A percentile compares a stretch with the other conserved stretches of the same genome.
Conservation (phyloP, 2,888 invertebrate genomes). For the Zelleria hepariella region DNA sequence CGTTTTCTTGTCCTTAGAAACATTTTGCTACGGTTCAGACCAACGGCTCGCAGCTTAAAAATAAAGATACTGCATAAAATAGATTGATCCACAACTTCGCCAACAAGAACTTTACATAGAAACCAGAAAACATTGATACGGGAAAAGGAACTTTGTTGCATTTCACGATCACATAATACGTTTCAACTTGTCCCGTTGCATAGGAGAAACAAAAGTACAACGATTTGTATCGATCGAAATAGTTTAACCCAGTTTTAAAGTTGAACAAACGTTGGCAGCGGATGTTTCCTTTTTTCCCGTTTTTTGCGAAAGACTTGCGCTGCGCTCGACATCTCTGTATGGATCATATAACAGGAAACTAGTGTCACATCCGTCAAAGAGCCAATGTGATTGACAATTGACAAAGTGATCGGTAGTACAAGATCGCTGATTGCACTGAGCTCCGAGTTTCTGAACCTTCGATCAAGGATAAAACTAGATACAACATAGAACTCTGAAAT, state of each 20-base stretch:
- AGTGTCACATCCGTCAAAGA: no score
- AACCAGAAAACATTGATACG: background rate
- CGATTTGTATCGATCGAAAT: background rate
- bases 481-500: no score
- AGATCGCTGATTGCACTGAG: no score
- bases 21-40: no score
- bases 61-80: background rate
- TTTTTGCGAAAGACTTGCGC: background rate
- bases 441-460: no score
- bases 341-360: no score
- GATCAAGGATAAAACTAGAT: no score
- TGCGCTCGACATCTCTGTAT: background rate
- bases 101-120: background rate
- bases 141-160: background rate
- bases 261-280: background rate
- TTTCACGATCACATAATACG: background rate
- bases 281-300: background rate
- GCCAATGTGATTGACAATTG: no score
- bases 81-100: background rate
- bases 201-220: background rate
- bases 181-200: background rate
- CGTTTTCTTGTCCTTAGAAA: no score
- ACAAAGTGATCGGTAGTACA: no score
- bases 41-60: no score
- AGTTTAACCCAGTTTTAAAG: background rate